A percentile compares a stretch with the other conserved stretches of the same genome.
phyloP scores from a whole-genome alignment of 2,113 vertebrate species.

The Hylia prasina region DNA sequence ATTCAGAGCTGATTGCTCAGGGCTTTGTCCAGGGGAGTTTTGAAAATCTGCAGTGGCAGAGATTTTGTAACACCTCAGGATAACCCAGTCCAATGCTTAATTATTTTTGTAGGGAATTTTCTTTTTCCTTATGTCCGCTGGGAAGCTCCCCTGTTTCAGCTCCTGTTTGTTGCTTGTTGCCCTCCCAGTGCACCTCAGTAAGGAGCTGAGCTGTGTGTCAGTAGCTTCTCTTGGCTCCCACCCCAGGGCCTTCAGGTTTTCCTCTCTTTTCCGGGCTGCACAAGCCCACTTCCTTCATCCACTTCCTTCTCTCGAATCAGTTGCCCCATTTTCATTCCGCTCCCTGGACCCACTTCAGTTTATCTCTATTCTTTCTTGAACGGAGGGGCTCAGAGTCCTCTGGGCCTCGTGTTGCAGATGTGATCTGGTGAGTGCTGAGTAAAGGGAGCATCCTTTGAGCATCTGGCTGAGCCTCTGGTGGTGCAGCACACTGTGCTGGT shows the following conservation, averaged over 20 bases:
- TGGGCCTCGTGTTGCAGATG: background rate
- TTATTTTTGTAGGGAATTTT: background rate
- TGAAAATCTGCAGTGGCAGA: background rate
- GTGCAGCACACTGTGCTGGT: background rate
- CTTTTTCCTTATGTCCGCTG: background rate
- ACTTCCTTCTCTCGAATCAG: background rate
- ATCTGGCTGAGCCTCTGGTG: background rate
- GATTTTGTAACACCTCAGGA: background rate
- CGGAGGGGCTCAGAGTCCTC: background rate
- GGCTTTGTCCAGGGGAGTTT: background rate
- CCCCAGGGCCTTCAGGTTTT: background rate
- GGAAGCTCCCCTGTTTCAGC: background rate
- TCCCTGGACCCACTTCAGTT: background rate
- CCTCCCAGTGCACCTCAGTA: background rate
- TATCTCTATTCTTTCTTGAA: background rate
- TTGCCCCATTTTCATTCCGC: background rate
- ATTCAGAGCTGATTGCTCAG: background rate
- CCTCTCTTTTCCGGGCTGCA: background rate
- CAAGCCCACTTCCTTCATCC: background rate
- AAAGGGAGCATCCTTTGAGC: background rate
- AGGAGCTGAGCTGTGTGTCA: background rate
- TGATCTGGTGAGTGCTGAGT: background rate
- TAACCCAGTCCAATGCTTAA: background rate
- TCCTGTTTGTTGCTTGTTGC: background rate
- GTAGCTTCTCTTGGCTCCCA: background rate